phyloP scores from a whole-genome alignment of 1,140 invertebrate genomes.

The Oryctes rhinoceros region DNA sequence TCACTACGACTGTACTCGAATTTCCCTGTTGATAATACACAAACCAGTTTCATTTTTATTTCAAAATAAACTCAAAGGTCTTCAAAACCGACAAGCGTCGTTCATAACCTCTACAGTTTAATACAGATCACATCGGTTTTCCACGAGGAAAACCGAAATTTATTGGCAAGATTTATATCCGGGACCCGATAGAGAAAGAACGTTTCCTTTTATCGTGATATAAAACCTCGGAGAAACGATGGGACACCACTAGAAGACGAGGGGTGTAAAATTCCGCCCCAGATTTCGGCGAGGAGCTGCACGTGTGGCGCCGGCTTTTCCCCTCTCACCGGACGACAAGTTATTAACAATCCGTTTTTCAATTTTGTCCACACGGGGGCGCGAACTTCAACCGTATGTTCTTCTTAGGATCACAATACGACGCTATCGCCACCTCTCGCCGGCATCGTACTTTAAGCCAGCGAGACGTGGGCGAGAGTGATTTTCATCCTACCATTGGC shows the following conservation, averaged over 20 bases:
- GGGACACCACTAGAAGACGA: background rate
- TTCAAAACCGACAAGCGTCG: too few relatives aligned
- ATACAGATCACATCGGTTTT: too few relatives aligned
- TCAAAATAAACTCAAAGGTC: too few relatives aligned
- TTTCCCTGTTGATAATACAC: too few relatives aligned
- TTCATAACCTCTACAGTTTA: too few relatives aligned
- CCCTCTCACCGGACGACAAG: background rate
- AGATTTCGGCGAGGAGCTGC: background rate
- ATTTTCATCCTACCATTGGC: too few relatives aligned
- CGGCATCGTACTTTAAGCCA: background rate
- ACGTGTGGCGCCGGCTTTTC: background rate
- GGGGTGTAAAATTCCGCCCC: background rate
- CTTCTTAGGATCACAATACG: background rate
- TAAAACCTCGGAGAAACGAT: slow-evolving; percentile 11
- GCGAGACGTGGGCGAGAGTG: background rate
- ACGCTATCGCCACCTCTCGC: background rate
- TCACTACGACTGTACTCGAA: too few relatives aligned
- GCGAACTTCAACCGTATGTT: slow-evolving; percentile 12
- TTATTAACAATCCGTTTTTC: slow-evolving; percentile 18
- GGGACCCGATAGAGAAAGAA: background rate
- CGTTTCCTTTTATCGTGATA: background rate
- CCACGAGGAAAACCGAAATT: background rate
- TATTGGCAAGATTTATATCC: slow-evolving; percentile 4
- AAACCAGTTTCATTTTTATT: too few relatives aligned
- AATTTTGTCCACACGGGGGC: background rate